Evolutionary conservation across 1,140 invertebrate species (phyloP).

Genomic region (Trinorchestia longiramus): DNA sequence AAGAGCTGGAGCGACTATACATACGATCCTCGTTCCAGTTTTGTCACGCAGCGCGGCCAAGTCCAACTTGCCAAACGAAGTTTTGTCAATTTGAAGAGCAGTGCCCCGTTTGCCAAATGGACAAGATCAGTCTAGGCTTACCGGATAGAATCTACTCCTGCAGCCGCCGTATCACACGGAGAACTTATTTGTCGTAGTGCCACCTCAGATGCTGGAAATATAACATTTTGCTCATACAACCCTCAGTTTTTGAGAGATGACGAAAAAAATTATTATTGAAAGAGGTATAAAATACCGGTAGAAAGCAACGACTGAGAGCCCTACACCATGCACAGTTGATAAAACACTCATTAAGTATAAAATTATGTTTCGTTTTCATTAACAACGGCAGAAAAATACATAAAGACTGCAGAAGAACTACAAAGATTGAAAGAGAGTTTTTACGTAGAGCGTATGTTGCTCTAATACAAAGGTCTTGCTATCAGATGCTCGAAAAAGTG

Average conservation of each 20-base stretch:
- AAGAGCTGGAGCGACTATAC: neutral
- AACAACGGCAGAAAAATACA: neutral
- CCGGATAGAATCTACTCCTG: neutral
- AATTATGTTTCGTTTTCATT: neutral
- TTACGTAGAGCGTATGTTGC: too few relatives aligned
- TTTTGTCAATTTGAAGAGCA: neutral
- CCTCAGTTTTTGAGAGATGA: too few relatives aligned
- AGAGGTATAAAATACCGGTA: neutral
- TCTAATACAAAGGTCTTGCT: too few relatives aligned
- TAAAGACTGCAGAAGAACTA: neutral
- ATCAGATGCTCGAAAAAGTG: too few relatives aligned
- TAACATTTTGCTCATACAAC: neutral
- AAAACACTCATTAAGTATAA: neutral
- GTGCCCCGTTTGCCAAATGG: neutral
- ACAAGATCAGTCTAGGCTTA: neutral
- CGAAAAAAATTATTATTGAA: too few relatives aligned
- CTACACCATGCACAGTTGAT: neutral
- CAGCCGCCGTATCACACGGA: neutral
- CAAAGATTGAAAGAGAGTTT: too few relatives aligned
- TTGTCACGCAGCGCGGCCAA: neutral
- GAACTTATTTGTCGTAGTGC: neutral
- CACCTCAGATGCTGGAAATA: too few relatives aligned
- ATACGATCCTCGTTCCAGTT: neutral
- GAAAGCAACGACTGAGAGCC: neutral
- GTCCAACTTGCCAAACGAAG: neutral